Conservation (phyloP, 2,888 invertebrate species). For the Erynnis tages region DNA sequence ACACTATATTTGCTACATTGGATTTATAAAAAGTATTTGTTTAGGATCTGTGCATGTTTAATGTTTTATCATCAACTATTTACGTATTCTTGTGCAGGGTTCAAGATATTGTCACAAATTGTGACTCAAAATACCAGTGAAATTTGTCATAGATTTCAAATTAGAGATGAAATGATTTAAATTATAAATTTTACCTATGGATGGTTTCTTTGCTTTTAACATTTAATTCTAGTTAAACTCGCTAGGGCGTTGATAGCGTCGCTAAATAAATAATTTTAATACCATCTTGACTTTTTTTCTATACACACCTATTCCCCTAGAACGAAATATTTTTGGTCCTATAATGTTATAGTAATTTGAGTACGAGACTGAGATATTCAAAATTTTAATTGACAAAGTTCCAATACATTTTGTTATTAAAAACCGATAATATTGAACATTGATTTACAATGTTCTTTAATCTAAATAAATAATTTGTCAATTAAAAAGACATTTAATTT, state of each 20-base stretch:
- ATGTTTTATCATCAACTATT: background rate
- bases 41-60: background rate
- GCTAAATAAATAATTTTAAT: conserved; percentile 55
- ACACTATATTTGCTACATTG: background rate
- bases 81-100: conserved; percentile 11
- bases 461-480: too few species aligned
- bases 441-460: too few species aligned
- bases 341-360: too few species aligned
- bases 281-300: conserved; percentile 30
- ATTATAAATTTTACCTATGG: conserved; percentile 49
- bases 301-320: too few species aligned
- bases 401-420: too few species aligned
- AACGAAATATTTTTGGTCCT: too few species aligned
- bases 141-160: conserved; percentile 21
- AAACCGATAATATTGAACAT: too few species aligned
- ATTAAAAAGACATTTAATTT: too few species aligned
- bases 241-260: conserved; percentile 53
- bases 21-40: background rate
- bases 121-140: too few species aligned
- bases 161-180: conserved; percentile 33
- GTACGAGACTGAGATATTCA: too few species aligned
- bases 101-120: conserved; percentile 22
- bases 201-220: conserved; percentile 58
- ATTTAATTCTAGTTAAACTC: conserved; percentile 56
- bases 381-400: too few species aligned